Conservation (phyloP, 1,140 invertebrate species). For the Bicyclus anynana region DNA sequence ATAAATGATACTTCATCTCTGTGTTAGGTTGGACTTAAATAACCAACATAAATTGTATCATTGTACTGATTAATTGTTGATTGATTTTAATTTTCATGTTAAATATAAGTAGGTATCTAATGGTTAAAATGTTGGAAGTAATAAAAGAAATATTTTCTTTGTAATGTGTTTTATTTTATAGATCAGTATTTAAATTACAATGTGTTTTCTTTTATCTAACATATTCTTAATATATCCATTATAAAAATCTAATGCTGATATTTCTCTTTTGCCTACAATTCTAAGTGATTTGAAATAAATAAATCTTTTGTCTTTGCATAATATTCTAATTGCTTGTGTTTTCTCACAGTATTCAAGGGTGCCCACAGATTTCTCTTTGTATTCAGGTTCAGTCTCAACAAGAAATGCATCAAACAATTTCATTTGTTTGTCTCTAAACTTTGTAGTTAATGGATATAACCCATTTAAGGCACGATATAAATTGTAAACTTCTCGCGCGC, state of each 20-base stretch:
- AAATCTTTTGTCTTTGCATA: constrained; percentile 78
- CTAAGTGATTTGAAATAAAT: constrained; percentile 79
- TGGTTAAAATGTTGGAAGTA: too few species aligned
- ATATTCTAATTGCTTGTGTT: constrained; percentile 75
- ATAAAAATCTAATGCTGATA: constrained; percentile 82
- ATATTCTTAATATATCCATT: constrained; percentile 21
- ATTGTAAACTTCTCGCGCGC: constrained; percentile 80
- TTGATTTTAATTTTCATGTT: too few species aligned
- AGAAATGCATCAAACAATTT: constrained; percentile 79
- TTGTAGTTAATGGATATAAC: constrained; percentile 80
- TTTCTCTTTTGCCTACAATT: constrained; percentile 78
- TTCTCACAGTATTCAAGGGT: constrained; percentile 74
- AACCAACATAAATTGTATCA: too few species aligned
- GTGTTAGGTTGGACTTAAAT: too few species aligned
- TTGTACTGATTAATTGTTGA: too few species aligned
- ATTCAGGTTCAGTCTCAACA: constrained; percentile 24
- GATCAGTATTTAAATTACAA: neutral
- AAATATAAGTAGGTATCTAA: too few species aligned
- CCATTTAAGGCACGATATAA: constrained; percentile 82
- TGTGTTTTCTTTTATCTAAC: constrained; percentile 16
- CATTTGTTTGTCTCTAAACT: constrained; percentile 77
- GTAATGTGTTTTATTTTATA: constrained; percentile 6
- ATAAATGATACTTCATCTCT: too few species aligned
- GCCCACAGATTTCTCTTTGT: constrained; percentile 54
- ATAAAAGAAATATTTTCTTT: constrained; percentile 11